Evolutionary conservation across 1,140 invertebrate genomes (phyloP).

Genomic region (Drosophila sproati): DNA sequence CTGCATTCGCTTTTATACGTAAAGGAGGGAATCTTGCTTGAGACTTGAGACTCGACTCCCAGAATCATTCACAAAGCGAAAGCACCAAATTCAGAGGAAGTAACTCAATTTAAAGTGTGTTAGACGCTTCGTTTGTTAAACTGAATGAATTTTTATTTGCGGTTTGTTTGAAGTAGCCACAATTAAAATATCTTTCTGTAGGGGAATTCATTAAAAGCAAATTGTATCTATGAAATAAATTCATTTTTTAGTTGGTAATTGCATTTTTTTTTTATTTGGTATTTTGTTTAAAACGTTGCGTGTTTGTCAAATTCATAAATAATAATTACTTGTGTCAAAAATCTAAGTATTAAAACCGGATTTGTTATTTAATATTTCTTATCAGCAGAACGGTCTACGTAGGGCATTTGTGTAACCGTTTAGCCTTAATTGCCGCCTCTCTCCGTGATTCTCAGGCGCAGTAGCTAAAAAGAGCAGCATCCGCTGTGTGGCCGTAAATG

Average conservation of each 20-base stretch:
- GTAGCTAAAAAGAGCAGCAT: neutral
- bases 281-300: too few relatives aligned
- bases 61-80: conserved; percentile 54
- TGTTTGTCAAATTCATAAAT: too few relatives aligned
- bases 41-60: conserved; percentile 28
- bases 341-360: too few relatives aligned
- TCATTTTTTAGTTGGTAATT: too few relatives aligned
- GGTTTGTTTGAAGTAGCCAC: neutral
- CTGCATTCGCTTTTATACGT: conserved; percentile 13
- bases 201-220: conserved; percentile 5
- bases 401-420: neutral
- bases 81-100: conserved; percentile 13
- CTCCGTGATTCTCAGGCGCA: conserved; percentile 5
- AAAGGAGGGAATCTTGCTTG: conserved; percentile 5
- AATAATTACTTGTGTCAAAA: too few relatives aligned
- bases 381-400: neutral
- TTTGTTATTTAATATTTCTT: too few relatives aligned
- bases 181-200: neutral
- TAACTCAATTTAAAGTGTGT: conserved; percentile 26
- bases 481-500: conserved; percentile 45
- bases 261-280: too few relatives aligned
- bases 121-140: conserved; percentile 1
- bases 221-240: conserved; percentile 2
- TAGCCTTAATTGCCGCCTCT: neutral
- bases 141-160: neutral